A percentile compares a stretch with the other conserved stretches of the same genome.
phyloP scores from a whole-genome alignment of 2,797 vertebrate species.

The Helarctos malayanus region DNA sequence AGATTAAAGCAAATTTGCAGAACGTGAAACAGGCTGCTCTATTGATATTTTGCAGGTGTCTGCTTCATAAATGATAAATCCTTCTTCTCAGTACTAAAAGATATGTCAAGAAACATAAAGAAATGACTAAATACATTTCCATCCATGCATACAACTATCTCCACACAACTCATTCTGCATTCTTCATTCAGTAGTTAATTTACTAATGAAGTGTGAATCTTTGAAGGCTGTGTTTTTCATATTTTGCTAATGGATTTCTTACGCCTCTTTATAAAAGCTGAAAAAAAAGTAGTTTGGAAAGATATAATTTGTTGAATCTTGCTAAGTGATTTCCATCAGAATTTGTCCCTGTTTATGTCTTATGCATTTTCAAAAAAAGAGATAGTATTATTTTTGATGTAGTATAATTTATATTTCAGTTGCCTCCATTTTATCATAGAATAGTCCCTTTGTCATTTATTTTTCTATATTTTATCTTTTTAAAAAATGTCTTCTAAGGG shows the following conservation, averaged over 20 bases:
- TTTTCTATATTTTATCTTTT: constrained; percentile 27
- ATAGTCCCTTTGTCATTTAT: neutral
- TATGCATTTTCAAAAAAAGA: neutral
- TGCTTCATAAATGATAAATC: neutral
- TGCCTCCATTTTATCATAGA: neutral
- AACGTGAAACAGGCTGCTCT: neutral
- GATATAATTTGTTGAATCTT: neutral
- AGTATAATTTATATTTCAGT: neutral
- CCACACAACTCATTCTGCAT: neutral
- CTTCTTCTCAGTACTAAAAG: neutral
- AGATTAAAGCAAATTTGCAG: neutral
- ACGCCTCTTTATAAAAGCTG: neutral
- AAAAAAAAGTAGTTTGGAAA: neutral
- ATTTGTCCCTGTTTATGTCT: neutral
- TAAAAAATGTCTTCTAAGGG: constrained; percentile 24
- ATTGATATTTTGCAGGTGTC: neutral
- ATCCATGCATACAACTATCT: neutral
- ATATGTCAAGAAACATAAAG: neutral
- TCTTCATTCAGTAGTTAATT: neutral
- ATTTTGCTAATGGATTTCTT: neutral
- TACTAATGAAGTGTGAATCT: neutral
- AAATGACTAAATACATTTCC: neutral
- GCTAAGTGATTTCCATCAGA: neutral
- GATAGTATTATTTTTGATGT: neutral
- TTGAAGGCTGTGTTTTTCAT: neutral